A percentile compares a stretch with the other conserved stretches of the same genome.
These are phyloP conservation scores for Australoheros scitulus DNA, from an alignment of 2,113 vertebrate species.

Conservation along the genomic window DNA sequence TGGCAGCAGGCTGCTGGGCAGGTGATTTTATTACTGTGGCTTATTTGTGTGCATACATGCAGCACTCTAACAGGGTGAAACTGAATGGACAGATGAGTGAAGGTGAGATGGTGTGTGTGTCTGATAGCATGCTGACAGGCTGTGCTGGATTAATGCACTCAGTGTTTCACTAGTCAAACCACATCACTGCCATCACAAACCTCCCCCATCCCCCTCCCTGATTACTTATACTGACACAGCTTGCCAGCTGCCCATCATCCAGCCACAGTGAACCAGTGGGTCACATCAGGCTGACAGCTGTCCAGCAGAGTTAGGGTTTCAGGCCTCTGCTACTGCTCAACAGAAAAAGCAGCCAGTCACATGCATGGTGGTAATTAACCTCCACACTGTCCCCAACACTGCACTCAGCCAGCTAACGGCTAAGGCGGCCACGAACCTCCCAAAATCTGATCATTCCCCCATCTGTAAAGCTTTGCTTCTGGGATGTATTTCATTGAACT, in stretches of 20 bases:
- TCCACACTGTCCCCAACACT: background rate
- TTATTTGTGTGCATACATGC: background rate
- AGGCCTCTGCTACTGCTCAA: background rate
- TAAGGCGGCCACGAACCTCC: background rate
- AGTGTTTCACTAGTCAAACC: slow-evolving; percentile 46
- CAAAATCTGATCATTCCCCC: background rate
- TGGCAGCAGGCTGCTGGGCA: background rate
- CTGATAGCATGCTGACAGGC: slow-evolving; percentile 35
- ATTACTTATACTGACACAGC: slow-evolving; percentile 16
- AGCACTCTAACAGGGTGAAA: too few relatives aligned
- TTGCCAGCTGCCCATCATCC: slow-evolving; percentile 22
- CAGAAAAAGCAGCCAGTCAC: background rate
- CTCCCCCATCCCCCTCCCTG: background rate
- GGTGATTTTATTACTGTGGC: background rate
- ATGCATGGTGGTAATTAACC: background rate
- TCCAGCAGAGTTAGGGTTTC: background rate
- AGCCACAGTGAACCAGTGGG: background rate
- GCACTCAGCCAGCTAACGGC: background rate
- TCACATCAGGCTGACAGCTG: slow-evolving; percentile 31
- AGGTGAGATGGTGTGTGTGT: background rate
- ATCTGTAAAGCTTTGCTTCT: background rate
- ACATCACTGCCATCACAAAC: slow-evolving; percentile 30
- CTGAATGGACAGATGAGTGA: too few relatives aligned
- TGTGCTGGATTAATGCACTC: slow-evolving; percentile 52
- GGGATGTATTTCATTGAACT: too few relatives aligned